Evolutionary conservation across 2,888 invertebrate species (phyloP).

Genomic region (Agrypnus murinus): DNA sequence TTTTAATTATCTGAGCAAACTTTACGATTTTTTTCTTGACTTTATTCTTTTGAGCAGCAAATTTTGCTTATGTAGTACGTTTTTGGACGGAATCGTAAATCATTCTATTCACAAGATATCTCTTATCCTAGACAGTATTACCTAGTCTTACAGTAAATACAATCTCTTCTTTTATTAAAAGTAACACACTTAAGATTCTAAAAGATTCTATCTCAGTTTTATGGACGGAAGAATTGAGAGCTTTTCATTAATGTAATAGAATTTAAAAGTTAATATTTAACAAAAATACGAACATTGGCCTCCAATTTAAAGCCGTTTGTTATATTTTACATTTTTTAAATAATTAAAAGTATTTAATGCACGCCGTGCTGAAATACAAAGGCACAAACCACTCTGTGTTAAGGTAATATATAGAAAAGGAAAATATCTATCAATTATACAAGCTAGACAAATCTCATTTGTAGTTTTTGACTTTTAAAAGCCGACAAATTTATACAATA

Average conservation of each 20-base stretch:
- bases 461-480: neutral
- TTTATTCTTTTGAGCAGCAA: constrained; percentile 5
- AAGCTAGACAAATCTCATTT: neutral
- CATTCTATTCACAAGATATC: constrained; percentile 9
- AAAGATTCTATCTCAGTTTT: constrained; percentile 57
- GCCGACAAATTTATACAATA: neutral
- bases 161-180: constrained; percentile 41
- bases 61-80: neutral
- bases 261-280: constrained; percentile 35
- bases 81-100: constrained; percentile 3
- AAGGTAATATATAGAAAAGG: neutral
- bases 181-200: constrained; percentile 51
- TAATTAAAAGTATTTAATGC: constrained; percentile 48
- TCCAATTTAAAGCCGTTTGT: constrained; percentile 12
- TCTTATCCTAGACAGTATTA: constrained; percentile 19
- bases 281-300: constrained; percentile 10
- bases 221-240: constrained; percentile 65
- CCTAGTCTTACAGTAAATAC: constrained; percentile 18
- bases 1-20: neutral
- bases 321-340: neutral
- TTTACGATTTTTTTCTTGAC: neutral
- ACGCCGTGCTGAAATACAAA: constrained; percentile 62
- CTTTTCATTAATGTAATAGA: constrained; percentile 41
- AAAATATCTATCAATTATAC: neutral
- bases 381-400: constrained; percentile 64